Evolutionary conservation across 2,888 invertebrate species (phyloP), one percentile per base, ranked within the genome.

Genomic region (Baronia brevicornis): DNA sequence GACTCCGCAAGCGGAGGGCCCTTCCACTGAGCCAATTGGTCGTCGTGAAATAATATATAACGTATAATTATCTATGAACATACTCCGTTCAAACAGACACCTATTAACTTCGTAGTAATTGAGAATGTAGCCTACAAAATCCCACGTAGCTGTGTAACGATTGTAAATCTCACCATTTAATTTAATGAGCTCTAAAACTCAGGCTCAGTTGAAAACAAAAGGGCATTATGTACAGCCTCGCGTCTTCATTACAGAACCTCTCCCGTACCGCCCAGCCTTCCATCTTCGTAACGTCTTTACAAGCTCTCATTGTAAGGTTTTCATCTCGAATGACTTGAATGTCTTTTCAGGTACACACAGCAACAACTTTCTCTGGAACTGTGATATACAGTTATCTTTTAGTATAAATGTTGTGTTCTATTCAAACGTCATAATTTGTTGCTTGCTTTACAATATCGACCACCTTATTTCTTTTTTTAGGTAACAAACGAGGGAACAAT

Each of bases 131-230:
- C n/a, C n/a, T n/a, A n/a, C n/a, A n/a, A n/a, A n/a, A n/a, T n/a
- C n/a, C n/a, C n/a, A n/a, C n/a, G 18, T 17, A 25, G 11, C 3
- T 3, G n/a, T 26, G 18, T 27, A 18, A 24, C 5, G 67, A 70
- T 64, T 69, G 64, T 64, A 66, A 73, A 69, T 64, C 68, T 55
- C 58, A 60, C 61, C 61, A 57, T 68, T 66, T 73, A 67, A 73
- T 70, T 69, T 75, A 79, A 80, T 74, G 78, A 75, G 73, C 71
- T 66, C 70, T 75, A 69, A 75, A 78, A 75, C 63, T 69, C 78
- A 78, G 72, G 54, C 66, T 54, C 54, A 46, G 54, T 54, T 47
- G 51, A 51, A 62, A 70, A 80, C 75, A 79, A 77, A 73, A 66
- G 72, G 63, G 53, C 56, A 65, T 57, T 59, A 59, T 58, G 48